These are phyloP conservation scores for Schlechtendalia chinensis DNA, from an alignment of 1,140 invertebrate genomes.

Conservation along the genomic window DNA sequence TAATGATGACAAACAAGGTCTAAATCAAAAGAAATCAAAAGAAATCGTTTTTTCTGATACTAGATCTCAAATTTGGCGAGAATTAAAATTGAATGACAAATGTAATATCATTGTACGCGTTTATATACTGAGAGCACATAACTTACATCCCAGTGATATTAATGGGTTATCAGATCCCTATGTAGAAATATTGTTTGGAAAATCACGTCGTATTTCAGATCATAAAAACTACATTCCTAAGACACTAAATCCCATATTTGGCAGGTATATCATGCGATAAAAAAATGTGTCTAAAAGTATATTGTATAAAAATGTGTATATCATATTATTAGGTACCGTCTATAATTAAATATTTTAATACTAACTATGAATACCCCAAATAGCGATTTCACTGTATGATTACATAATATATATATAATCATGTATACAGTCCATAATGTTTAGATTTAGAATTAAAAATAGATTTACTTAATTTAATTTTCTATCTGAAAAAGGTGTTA, in stretches of 20 bases:
- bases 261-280: constrained; percentile 73
- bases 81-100: constrained; percentile 24
- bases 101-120: constrained; percentile 61
- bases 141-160: constrained; percentile 72
- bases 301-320: too few relatives aligned
- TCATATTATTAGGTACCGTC: too few relatives aligned
- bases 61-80: not conserved
- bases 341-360: too few relatives aligned
- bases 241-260: constrained; percentile 82
- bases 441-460: not conserved
- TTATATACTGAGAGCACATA: constrained; percentile 72
- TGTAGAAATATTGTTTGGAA: constrained; percentile 68
- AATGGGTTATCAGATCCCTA: constrained; percentile 79
- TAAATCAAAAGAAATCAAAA: not conserved
- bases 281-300: too few relatives aligned
- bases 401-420: too few relatives aligned
- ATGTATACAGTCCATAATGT: too few relatives aligned
- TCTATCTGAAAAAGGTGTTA: constrained; percentile 63
- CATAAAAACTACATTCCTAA: constrained; percentile 73
- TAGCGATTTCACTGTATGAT: too few relatives aligned
- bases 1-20: not conserved
- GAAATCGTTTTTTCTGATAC: not conserved
- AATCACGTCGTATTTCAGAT: constrained; percentile 66
- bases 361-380: too few relatives aligned
- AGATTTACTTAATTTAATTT: not conserved